These are phyloP conservation scores for Chelonus insularis DNA, from an alignment of 1,140 invertebrate species.

Conservation along the genomic window DNA sequence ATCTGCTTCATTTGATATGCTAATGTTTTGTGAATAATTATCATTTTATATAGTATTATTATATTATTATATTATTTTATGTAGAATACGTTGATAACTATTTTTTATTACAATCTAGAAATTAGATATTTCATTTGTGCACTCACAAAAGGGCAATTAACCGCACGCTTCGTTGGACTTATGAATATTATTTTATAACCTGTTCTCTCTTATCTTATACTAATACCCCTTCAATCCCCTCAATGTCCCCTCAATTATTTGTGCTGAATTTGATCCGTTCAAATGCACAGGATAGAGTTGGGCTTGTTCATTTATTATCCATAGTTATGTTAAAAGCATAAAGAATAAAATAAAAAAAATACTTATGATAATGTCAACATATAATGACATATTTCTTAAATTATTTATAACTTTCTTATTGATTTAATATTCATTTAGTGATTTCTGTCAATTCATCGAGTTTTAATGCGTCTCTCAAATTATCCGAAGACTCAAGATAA, in stretches of 20 bases:
- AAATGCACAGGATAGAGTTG: no score
- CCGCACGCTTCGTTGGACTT: not conserved
- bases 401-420: not conserved
- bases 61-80: not conserved
- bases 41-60: not conserved
- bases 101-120: not conserved
- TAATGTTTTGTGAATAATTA: conserved; percentile 3
- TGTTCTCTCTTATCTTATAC: not conserved
- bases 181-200: conserved; percentile 5
- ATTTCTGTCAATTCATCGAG: no score
- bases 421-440: not conserved
- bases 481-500: not conserved
- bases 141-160: conserved; percentile 5
- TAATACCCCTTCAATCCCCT: not conserved
- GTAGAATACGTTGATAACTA: not conserved
- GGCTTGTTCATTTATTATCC: no score
- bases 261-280: no score
- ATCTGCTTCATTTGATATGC: conserved; percentile 15
- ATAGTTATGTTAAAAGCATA: no score
- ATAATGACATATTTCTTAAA: no score
- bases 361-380: no score
- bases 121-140: not conserved
- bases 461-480: not conserved
- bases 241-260: no score
- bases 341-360: no score